These are phyloP conservation scores for Ligdia adustata DNA, from an alignment of 2,888 invertebrate species.

Conservation along the genomic window DNA sequence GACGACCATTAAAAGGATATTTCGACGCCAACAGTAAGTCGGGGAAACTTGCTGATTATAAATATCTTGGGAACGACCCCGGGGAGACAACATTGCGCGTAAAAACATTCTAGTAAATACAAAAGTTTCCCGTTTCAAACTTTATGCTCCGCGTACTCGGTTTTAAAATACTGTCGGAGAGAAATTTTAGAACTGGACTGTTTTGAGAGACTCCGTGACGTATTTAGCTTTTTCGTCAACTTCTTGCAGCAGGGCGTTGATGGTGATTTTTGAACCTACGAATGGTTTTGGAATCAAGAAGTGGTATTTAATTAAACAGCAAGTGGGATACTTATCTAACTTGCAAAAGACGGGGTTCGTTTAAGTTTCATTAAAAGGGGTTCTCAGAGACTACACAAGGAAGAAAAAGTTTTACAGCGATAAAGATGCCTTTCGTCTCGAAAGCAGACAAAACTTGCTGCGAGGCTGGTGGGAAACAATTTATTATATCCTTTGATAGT, in stretches of 20 bases:
- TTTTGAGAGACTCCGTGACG: not conserved
- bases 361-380: constrained; percentile 75
- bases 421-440: constrained; percentile 75
- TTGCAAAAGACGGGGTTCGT: constrained; percentile 61
- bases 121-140: constrained; percentile 43
- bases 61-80: constrained; percentile 72
- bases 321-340: constrained; percentile 69
- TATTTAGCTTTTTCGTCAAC: constrained; percentile 8
- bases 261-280: not conserved
- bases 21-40: constrained; percentile 75
- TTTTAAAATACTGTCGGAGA: constrained; percentile 30
- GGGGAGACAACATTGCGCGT: constrained; percentile 56
- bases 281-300: constrained; percentile 30
- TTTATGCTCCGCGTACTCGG: constrained; percentile 28
- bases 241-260: not conserved
- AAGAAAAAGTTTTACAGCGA: constrained; percentile 75
- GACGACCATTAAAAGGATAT: constrained; percentile 81
- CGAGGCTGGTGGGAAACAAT: constrained; percentile 63
- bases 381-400: constrained; percentile 56
- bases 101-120: constrained; percentile 58
- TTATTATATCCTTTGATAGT: constrained; percentile 66
- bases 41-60: constrained; percentile 76
- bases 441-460: constrained; percentile 63
- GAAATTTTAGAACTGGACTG: constrained; percentile 1
- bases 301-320: constrained; percentile 61